A percentile compares a stretch with the other conserved stretches of the same genome.
Evolutionary conservation across 2,797 vertebrate genomes (phyloP).

Genomic region (Periparus ater): DNA sequence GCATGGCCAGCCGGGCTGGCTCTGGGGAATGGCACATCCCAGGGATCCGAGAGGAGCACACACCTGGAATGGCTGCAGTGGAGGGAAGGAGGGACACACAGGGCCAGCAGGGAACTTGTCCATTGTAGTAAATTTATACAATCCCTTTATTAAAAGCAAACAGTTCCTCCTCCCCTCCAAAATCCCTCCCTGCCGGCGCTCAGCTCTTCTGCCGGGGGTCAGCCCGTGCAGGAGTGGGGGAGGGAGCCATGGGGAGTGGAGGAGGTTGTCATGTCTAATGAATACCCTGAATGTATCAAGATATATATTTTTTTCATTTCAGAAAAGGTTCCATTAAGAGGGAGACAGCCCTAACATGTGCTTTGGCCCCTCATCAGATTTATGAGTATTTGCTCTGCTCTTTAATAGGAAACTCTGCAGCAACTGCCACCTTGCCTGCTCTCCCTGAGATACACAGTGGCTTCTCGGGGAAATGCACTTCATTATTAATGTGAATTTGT

Average conservation of each 20-base stretch:
- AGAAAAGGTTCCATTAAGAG: slow-evolving; percentile 69
- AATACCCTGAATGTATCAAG: slow-evolving; percentile 65
- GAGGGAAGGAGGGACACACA: neutral
- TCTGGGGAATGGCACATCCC: fast-evolving
- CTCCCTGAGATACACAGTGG: slow-evolving; percentile 64
- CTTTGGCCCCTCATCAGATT: slow-evolving; percentile 63
- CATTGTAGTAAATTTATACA: neutral
- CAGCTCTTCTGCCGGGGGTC: slow-evolving; percentile 45
- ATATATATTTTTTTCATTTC: slow-evolving; percentile 71
- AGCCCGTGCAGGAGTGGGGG: neutral
- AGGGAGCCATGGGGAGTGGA: slow-evolving; percentile 23
- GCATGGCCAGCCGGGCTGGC: fast-evolving
- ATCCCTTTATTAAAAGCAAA: slow-evolving; percentile 1
- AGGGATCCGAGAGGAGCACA: fast-evolving
- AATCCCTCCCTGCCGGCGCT: slow-evolving; percentile 7
- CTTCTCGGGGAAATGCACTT: slow-evolving; percentile 67
- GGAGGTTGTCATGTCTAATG: slow-evolving; percentile 67
- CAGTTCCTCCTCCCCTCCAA: slow-evolving; percentile 23
- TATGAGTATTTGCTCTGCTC: slow-evolving; percentile 65
- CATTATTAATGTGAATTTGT: slow-evolving; percentile 71
- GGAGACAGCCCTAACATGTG: slow-evolving; percentile 61
- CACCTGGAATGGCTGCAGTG: fast-evolving
- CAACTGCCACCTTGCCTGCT: slow-evolving; percentile 61
- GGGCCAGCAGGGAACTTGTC: neutral
- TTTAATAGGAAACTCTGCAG: slow-evolving; percentile 64